These are phyloP conservation scores for Amazona guildingii DNA, from an alignment of 2,113 vertebrate species.

Conservation along the genomic window DNA sequence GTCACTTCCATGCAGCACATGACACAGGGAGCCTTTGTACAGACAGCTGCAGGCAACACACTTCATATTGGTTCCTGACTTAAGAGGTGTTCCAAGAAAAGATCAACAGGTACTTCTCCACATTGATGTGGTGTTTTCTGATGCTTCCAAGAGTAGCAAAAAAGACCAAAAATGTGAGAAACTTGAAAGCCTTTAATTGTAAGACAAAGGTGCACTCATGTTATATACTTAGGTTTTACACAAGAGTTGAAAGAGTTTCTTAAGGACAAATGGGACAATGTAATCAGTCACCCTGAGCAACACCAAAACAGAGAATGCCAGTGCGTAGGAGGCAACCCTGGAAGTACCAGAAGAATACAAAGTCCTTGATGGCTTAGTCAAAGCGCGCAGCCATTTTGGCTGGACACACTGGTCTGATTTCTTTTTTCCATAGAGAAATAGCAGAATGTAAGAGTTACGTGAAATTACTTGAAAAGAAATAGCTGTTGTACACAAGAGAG, in stretches of 20 bases:
- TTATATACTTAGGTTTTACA: not conserved
- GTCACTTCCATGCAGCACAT: constrained; percentile 10
- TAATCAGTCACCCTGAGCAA: not conserved
- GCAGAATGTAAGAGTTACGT: not conserved
- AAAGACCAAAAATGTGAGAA: not conserved
- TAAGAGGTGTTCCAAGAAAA: not conserved
- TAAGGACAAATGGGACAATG: not conserved
- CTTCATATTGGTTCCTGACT: not conserved
- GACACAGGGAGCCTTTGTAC: constrained; percentile 3
- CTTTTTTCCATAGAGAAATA: not conserved
- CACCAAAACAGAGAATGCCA: not conserved
- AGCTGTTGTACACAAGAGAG: not conserved
- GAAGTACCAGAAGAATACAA: not conserved
- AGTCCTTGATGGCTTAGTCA: not conserved
- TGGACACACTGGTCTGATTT: not conserved
- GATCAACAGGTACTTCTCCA: not conserved
- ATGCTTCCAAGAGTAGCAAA: not conserved
- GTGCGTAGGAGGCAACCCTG: not conserved
- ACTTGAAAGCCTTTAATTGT: not conserved
- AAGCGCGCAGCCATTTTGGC: not conserved
- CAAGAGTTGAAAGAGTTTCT: not conserved
- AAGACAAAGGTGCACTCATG: not conserved
- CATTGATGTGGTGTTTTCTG: not conserved
- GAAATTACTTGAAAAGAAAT: not conserved
- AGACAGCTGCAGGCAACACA: constrained; percentile 24